Conservation (phyloP, 2,797 vertebrate genomes). For the Notamacropus eugenii region DNA sequence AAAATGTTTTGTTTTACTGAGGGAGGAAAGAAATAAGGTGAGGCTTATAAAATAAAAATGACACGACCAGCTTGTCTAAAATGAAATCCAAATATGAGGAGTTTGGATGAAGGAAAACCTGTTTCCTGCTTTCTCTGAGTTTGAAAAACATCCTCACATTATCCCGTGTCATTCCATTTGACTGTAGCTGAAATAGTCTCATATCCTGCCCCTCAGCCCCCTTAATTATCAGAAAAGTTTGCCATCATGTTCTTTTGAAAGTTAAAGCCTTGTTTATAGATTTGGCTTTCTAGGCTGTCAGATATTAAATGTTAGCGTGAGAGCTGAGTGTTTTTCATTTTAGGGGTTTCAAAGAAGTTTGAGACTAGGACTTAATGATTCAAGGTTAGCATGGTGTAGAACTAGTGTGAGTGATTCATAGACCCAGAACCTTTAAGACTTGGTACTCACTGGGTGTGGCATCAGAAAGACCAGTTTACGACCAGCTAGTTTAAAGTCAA, state of each 20-base stretch:
- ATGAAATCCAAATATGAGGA: slow-evolving; percentile 76
- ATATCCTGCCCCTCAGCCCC: neutral
- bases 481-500: slow-evolving; percentile 3
- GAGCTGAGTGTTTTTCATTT: neutral
- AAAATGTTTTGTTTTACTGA: slow-evolving; percentile 38
- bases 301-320: neutral
- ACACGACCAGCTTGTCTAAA: slow-evolving; percentile 27
- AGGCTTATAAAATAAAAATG: slow-evolving; percentile 69
- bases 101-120: slow-evolving; percentile 57
- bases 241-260: neutral
- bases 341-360: neutral
- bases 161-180: neutral
- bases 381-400: neutral
- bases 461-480: slow-evolving; percentile 1
- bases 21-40: neutral
- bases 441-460: neutral
- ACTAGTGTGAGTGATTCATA: neutral
- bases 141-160: neutral
- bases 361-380: neutral
- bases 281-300: neutral
- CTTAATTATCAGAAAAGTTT: neutral
- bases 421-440: slow-evolving; percentile 1
- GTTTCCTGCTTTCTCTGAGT: slow-evolving; percentile 43
- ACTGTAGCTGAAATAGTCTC: neutral
- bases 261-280: neutral